Base-by-base conservation (phyloP, 2,797 vertebrate genomes). In the Sus cebifrons region DNA sequence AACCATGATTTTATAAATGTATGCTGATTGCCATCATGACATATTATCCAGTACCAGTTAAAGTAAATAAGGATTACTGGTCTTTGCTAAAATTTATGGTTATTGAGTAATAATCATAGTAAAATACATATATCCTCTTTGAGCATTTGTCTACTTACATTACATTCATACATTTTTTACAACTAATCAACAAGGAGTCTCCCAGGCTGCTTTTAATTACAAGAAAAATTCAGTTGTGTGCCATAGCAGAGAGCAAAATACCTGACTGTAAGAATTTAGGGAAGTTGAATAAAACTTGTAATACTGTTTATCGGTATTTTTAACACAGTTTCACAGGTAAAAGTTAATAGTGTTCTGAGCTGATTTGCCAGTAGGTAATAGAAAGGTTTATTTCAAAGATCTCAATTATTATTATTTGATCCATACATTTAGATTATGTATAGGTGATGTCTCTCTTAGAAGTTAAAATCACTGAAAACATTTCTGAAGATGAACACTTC, bases 401-500 rank as follows among this genome's bases (percentile, higher is more conserved):
- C 32, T 73, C 87, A 58, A 91, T 67, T 91, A 88, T 90, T 78
- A 93, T 95, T 87, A 83, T 65, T 88, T 87, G 36, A 9, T 93
- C 8, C 20, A 40, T 86, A 62, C 71, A 56, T 71, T 64, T 52
- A 91, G 52, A 82, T 75, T 91, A 65, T 71, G 8, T 94, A 58
- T 29, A 54, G 40, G n/a, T 64, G 73, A 58, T 58, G 4, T 71
- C 36, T 36, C 6, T 94, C 67, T 56, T 92, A 40, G 36, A 94
- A 84, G 88, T 92, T 95, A 77, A 71, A 96, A 70, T 93, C 40
- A 58, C 32, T 77, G 49, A 86, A 89, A 79, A 8, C 15, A n/a
- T 88, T 94, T 95, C 40, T 36, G 4, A 73, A 58, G 23, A 65
- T 7, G 44, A 77, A 15, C 10, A 67, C 3, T 94, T 77, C 9